Conservation (phyloP, 92 coral and sea anemone genomes). For the Zoanthus gigantus region DNA sequence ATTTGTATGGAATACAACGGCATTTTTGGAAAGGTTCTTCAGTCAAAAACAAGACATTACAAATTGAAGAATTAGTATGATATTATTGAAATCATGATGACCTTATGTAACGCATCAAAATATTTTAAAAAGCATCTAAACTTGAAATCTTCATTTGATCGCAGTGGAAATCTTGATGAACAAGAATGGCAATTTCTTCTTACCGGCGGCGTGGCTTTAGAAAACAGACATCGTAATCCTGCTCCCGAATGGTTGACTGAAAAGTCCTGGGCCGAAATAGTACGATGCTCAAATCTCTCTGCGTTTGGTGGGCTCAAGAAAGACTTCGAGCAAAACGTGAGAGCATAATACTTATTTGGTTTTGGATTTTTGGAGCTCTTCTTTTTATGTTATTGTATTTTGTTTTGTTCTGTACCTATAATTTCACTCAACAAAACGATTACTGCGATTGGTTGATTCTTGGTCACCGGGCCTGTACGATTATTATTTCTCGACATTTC, state of each 20-base stretch:
- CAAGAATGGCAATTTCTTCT: conserved; percentile 96
- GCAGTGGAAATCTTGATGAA: conserved; percentile 88
- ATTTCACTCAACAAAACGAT: too few species aligned
- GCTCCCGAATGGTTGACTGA: conserved; percentile 96
- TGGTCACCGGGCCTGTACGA: too few species aligned
- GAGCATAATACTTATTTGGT: conserved; percentile 16
- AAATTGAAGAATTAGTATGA: too few species aligned
- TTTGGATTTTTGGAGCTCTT: neutral
- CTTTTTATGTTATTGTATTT: neutral
- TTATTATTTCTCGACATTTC: too few species aligned
- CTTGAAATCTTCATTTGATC: too few species aligned
- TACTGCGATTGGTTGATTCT: too few species aligned
- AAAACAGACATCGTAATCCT: conserved; percentile 92
- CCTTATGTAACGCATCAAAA: too few species aligned
- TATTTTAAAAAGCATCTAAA: too few species aligned
- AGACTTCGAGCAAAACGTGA: conserved; percentile 88
- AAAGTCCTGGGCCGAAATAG: conserved; percentile 99
- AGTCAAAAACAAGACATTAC: too few species aligned
- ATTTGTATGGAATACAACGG: too few species aligned
- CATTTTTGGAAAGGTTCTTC: too few species aligned
- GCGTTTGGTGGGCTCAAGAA: conserved; percentile 83
- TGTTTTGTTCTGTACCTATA: neutral
- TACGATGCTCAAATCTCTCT: conserved; percentile 86
- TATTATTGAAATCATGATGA: too few species aligned
- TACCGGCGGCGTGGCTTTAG: conserved; percentile 97